Evolutionary conservation across 1,140 invertebrate genomes (phyloP).

Genomic region (Xylocopa sonorina): DNA sequence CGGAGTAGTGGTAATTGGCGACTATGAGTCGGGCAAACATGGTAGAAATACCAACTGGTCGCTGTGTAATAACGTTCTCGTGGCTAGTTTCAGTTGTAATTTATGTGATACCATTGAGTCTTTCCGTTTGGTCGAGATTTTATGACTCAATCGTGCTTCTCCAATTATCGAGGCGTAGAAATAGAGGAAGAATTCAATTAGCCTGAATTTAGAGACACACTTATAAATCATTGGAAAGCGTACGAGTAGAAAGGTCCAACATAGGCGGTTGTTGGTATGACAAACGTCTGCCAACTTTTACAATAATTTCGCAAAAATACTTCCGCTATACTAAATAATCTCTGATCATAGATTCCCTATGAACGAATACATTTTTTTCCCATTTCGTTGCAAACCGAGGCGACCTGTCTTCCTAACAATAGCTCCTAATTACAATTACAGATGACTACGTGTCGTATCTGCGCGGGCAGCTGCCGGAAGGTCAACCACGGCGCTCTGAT

Average conservation of each 20-base stretch:
- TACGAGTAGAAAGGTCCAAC: too few species aligned
- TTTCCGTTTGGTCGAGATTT: background rate
- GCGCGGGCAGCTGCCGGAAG: constrained; percentile 73
- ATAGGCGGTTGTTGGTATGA: too few species aligned
- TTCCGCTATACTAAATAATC: too few species aligned
- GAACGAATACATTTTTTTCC: background rate
- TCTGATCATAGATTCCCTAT: too few species aligned
- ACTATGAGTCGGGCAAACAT: background rate
- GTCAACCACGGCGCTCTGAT: constrained; percentile 75
- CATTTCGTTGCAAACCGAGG: background rate
- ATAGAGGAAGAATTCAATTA: too few species aligned
- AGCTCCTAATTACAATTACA: constrained; percentile 36
- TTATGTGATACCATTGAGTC: background rate
- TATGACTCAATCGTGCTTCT: background rate
- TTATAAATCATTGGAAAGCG: too few species aligned
- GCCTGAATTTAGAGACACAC: too few species aligned
- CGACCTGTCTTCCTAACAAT: background rate
- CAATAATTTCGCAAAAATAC: too few species aligned
- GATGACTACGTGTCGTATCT: constrained; percentile 66
- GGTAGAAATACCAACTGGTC: background rate
- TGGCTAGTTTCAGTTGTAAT: too few species aligned
- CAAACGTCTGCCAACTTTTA: too few species aligned
- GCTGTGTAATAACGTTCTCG: background rate
- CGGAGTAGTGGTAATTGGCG: background rate
- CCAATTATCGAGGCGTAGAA: too few species aligned